Evolutionary conservation across 2,888 invertebrate genomes (phyloP), one percentile per base, ranked within the genome.

Genomic region (Allygus modestus): DNA sequence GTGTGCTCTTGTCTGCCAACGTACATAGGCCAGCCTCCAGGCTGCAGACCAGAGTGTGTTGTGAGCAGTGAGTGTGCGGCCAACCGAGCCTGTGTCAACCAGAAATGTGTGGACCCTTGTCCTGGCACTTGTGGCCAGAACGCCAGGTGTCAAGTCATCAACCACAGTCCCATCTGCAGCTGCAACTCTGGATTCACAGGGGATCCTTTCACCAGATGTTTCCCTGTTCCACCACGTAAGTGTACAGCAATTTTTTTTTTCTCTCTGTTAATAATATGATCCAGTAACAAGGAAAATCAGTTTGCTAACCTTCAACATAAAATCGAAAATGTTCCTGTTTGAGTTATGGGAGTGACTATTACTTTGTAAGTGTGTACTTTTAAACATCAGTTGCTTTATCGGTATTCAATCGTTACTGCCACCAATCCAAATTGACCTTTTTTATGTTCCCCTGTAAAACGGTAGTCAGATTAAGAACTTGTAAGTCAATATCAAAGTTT

Each of bases 1-100:
- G 92, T 93, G 31, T 95, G 96, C 89, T 93, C 94, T 20, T 96
- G 96, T 88, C 91, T 93, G 84, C 91, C 93, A 11, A 93, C 93
- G 83, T 96, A 92, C 89, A 93, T 94, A 85, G 96, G 96, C 15
- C 93, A 93, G 86, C 96, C 96, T 58, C 95, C 96, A 84, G 91
- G 91, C 73, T 95, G 95, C 88, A 91, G 94, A 86, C 94, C 95
- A 7, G 94, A 95, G 89, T 95, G 95, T 89, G 91, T 92, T 11
- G 91, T 92, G 31, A 94, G 92, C 88, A 91, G 93, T 0, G 94
- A 95, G 88, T 95, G 95, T 89, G 88, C 92, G 0, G 89, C 89
- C 7, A 92, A 92, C 86, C 92, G 92, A 88, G 94, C 94, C 5
- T 95, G 95, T 87, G 89, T 93, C 26, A 93, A 93, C 87, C 93